These are phyloP conservation scores for Gymnothorax javanicus DNA, from an alignment of 2,797 vertebrate species.

Conservation along the genomic window DNA sequence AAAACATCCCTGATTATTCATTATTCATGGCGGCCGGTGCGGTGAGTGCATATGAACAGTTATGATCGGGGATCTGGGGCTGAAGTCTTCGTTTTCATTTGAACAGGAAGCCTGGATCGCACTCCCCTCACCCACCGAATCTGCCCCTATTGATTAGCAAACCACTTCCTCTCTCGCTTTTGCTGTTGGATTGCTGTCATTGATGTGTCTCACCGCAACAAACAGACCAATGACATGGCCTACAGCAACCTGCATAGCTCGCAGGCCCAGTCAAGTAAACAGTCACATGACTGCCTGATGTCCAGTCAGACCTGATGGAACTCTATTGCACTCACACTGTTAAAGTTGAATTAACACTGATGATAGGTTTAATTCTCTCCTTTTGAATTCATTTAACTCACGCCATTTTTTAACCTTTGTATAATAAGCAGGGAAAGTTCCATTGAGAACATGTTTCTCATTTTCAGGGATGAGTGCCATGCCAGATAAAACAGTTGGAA, in stretches of 20 bases:
- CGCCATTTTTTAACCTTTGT: conserved; percentile 45
- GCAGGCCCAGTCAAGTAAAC: not conserved
- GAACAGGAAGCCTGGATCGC: conserved; percentile 34
- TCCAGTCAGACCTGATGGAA: not conserved
- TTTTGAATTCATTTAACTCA: not conserved
- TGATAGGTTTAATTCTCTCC: not conserved
- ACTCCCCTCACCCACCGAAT: conserved; percentile 63
- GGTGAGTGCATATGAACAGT: conserved; percentile 68
- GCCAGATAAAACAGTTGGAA: too few relatives aligned
- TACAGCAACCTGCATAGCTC: not conserved
- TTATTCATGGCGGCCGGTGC: conserved; percentile 75
- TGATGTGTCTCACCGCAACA: conserved; percentile 65
- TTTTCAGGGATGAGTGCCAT: too few relatives aligned
- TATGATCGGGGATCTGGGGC: conserved; percentile 61
- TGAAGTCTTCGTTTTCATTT: conserved; percentile 28
- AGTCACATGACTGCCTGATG: not conserved
- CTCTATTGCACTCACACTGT: not conserved
- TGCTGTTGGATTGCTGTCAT: conserved; percentile 64
- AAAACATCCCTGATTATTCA: conserved; percentile 75
- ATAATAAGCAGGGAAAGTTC: too few relatives aligned
- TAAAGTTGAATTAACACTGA: not conserved
- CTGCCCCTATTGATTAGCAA: conserved; percentile 68
- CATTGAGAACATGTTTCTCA: too few relatives aligned
- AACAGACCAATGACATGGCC: conserved; percentile 50
- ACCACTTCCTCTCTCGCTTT: conserved; percentile 68